Evolutionary conservation across 2,888 invertebrate genomes (phyloP).

Genomic region (Phania funesta): DNA sequence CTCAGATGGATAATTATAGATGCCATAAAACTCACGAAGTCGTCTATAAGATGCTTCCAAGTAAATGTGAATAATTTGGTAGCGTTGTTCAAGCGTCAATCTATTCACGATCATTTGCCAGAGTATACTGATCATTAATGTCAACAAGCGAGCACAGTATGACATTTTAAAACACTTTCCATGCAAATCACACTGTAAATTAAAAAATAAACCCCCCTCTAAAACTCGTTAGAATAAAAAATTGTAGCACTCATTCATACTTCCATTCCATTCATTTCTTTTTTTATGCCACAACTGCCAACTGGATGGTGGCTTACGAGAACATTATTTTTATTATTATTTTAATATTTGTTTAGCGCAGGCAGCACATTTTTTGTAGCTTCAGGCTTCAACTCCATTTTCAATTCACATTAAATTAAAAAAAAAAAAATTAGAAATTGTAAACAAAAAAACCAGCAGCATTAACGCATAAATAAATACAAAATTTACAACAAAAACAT

Average conservation of each 20-base stretch:
- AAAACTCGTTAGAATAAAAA: conserved; percentile 49
- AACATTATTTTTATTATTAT: conserved; percentile 40
- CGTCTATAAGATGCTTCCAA: too few relatives aligned
- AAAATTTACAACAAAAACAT: conserved; percentile 29
- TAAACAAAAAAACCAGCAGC: conserved; percentile 18
- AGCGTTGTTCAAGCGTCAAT: too few relatives aligned
- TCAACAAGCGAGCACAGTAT: too few relatives aligned
- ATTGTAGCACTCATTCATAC: neutral
- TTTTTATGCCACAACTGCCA: conserved; percentile 13
- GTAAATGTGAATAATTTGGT: too few relatives aligned
- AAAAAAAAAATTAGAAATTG: neutral
- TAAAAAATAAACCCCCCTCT: neutral
- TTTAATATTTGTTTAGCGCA: conserved; percentile 45
- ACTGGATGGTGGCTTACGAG: conserved; percentile 37
- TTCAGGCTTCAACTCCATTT: conserved; percentile 23
- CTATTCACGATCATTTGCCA: too few relatives aligned
- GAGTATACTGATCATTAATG: too few relatives aligned
- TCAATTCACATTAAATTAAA: conserved; percentile 33
- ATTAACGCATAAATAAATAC: conserved; percentile 58
- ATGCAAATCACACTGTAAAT: neutral
- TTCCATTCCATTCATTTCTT: conserved; percentile 3
- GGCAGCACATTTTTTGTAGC: conserved; percentile 20
- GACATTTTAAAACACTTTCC: too few relatives aligned
- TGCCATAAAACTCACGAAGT: too few relatives aligned
- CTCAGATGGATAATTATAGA: too few relatives aligned